These are phyloP conservation scores for Protosalanx chinensis DNA, from an alignment of 2,797 vertebrate genomes.

Conservation along the genomic window DNA sequence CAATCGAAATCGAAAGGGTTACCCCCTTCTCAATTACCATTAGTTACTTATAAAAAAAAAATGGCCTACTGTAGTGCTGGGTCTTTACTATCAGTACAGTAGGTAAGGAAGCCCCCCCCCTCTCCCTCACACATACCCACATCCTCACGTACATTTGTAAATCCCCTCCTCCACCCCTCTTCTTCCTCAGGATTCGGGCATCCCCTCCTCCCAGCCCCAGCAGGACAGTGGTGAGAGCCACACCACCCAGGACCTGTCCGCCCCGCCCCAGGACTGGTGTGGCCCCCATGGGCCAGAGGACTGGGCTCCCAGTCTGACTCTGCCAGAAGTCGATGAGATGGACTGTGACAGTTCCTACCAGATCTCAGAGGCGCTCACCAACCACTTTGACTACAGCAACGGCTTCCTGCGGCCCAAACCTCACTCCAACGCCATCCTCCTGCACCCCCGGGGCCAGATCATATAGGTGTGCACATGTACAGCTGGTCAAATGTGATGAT, in stretches of 20 bases:
- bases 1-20: background rate
- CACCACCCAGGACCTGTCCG: conserved; percentile 34
- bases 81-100: too few species aligned
- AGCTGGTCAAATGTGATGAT: too few species aligned
- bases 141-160: background rate
- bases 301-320: conserved; percentile 39
- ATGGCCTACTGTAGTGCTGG: too few species aligned
- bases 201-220: conserved; percentile 64
- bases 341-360: conserved; percentile 61
- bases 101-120: conserved; percentile 4
- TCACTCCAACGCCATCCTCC: conserved; percentile 81
- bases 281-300: conserved; percentile 26
- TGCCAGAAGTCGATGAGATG: conserved; percentile 32
- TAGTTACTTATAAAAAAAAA: too few species aligned
- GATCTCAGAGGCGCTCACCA: conserved; percentile 79
- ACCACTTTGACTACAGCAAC: conserved; percentile 85
- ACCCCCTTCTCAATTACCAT: background rate
- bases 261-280: conserved; percentile 31
- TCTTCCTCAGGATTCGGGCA: conserved; percentile 60
- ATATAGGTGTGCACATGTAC: conserved; percentile 40
- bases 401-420: conserved; percentile 81
- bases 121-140: too few species aligned
- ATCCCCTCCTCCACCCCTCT: background rate
- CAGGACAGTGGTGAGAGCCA: conserved; percentile 46
- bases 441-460: conserved; percentile 70